Percentiles rank a stretch among this genome's conserved stretches.
Conservation (phyloP, 2,113 vertebrate species). For the Sciurus niger region DNA sequence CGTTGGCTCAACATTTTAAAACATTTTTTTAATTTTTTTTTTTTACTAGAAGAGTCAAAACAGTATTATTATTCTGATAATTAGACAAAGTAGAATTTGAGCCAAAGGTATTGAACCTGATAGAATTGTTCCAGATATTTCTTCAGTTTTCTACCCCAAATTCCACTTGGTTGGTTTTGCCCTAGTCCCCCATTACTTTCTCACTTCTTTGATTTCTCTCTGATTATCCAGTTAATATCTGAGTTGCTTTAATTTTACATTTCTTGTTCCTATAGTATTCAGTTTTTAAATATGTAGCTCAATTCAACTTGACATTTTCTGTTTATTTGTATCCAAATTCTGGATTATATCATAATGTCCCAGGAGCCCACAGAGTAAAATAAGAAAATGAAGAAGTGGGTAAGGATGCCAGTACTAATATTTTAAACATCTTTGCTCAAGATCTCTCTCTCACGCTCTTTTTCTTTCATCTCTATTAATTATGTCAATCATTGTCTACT, state of each 20-base stretch:
- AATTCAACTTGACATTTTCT: neutral
- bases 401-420: neutral
- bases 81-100: neutral
- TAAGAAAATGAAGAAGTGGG: neutral
- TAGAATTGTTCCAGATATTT: neutral
- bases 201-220: neutral
- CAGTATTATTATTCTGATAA: neutral
- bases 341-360: neutral
- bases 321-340: neutral
- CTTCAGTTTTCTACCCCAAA: neutral
- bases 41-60: neutral
- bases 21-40: neutral
- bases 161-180: neutral
- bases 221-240: neutral
- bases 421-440: neutral
- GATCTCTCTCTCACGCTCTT: accelerated
- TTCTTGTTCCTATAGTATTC: neutral
- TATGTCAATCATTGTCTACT: neutral
- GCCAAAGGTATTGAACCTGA: neutral
- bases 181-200: neutral
- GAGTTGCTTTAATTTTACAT: neutral
- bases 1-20: neutral
- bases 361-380: neutral
- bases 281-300: neutral
- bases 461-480: neutral